Base-by-base conservation (phyloP, 2,113 vertebrate genomes). In the Phaethornis superciliosus region DNA sequence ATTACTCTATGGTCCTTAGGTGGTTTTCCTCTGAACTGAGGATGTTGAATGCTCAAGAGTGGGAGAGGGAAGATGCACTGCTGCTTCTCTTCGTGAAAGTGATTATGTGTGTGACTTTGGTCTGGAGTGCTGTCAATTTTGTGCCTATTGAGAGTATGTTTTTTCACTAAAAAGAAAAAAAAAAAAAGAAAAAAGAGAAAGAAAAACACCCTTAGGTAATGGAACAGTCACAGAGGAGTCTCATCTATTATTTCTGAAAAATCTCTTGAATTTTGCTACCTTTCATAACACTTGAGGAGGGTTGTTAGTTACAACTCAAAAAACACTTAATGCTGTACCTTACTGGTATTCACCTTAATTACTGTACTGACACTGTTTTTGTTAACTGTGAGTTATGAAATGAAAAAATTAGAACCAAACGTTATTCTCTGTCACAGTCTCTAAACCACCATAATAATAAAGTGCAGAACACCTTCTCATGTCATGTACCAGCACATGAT, bases 221-320 rank as follows among this genome's bases (percentile, higher is more conserved):
- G 85, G 94, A 96, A 90, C 71, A 93, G 87, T 93, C 77, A 91
- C 81, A 96, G 63, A 72, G 71, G 91, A 96, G 69, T 90, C 75
- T 96, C 63, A 95, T 94, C 95, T 82, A 89, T 96, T 97, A 94
- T 94, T 82, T 74, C 47, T 59, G 92, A 95, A 97, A 95, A 78
- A 93, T 77, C 92, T 95, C 94, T 96, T 88, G 93, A 95, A 96
- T 95, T 93, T 94, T 95, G 78, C 63, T 80, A 93, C 93, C 86
- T 96, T 96, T 94, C 80, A 63, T 89, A 92, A 95, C 85, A 92
- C 54, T 94, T 94, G 77, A 81, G 62, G 63, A 94, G 23, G 74
- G 74, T 81, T 95, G 81, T 52, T 96, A 93, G 85, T 88, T 96
- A 85, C 84, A 95, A 95, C 64, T 96, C 95, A 94, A 74, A 96